Evolutionary conservation across 2,113 vertebrate genomes (phyloP).

Genomic region (Phasianus colchicus): DNA sequence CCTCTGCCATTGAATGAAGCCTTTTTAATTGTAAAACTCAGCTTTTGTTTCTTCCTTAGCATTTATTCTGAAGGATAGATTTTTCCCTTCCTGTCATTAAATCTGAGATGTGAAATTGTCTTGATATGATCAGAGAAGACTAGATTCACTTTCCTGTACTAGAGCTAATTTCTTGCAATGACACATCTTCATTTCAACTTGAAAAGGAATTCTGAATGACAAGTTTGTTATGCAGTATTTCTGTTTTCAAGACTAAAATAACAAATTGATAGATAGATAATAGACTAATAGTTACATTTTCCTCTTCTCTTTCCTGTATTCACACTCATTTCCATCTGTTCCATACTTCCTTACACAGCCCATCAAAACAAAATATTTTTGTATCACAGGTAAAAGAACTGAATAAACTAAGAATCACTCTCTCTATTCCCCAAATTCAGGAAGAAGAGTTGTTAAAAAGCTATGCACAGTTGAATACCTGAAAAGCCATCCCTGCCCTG

Average conservation of each 20-base stretch:
- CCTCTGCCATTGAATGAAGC: background rate
- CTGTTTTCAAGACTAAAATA: constrained; percentile 9
- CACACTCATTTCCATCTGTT: background rate
- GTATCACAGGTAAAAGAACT: background rate
- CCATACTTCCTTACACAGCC: background rate
- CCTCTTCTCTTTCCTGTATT: background rate
- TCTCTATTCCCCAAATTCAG: rapidly evolving
- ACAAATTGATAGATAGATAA: background rate
- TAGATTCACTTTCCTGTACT: background rate
- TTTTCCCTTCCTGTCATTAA: background rate
- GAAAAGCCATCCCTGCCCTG: background rate
- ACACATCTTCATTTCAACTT: background rate
- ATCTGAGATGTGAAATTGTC: background rate
- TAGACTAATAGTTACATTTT: background rate
- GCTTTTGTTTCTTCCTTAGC: background rate
- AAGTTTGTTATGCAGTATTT: background rate
- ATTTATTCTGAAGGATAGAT: background rate
- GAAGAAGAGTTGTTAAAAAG: background rate
- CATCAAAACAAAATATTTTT: background rate
- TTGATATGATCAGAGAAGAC: background rate
- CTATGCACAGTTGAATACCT: background rate
- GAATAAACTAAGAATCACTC: background rate
- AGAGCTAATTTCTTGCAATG: background rate
- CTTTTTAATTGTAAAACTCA: background rate
- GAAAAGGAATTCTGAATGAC: background rate